A percentile compares a stretch with the other conserved stretches of the same genome.
Evolutionary conservation across 2,113 vertebrate genomes (phyloP).

Genomic region (Bolborhynchus lineola): DNA sequence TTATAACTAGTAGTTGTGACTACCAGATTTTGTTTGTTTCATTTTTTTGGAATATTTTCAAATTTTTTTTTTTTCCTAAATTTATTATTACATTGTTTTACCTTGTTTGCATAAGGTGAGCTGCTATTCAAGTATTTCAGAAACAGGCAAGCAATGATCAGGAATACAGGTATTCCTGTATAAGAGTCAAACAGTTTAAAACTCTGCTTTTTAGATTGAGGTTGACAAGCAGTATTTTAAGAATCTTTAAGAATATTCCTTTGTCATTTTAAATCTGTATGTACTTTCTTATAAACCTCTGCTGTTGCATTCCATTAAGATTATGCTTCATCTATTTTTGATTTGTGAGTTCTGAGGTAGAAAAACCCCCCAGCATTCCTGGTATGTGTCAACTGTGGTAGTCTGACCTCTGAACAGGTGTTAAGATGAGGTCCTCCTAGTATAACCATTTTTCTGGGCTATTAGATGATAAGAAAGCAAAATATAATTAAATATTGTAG

Average conservation of each 20-base stretch:
- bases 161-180: not conserved
- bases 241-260: not conserved
- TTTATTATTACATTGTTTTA: not conserved
- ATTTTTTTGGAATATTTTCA: not conserved
- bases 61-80: not conserved
- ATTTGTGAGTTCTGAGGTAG: not conserved
- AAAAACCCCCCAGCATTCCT: not conserved
- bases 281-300: not conserved
- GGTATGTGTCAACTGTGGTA: not conserved
- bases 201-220: not conserved
- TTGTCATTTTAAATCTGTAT: not conserved
- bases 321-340: not conserved
- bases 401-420: not conserved
- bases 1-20: not conserved
- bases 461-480: not conserved
- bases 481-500: not conserved
- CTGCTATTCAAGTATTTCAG: not conserved
- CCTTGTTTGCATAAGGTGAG: not conserved
- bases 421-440: not conserved
- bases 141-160: not conserved
- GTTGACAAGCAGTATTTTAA: not conserved
- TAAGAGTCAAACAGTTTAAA: not conserved
- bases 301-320: not conserved
- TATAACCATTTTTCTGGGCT: not conserved
- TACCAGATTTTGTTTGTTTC: not conserved